Conservation (phyloP, 2,888 invertebrate genomes). For the Amphimallon solstitiale region DNA sequence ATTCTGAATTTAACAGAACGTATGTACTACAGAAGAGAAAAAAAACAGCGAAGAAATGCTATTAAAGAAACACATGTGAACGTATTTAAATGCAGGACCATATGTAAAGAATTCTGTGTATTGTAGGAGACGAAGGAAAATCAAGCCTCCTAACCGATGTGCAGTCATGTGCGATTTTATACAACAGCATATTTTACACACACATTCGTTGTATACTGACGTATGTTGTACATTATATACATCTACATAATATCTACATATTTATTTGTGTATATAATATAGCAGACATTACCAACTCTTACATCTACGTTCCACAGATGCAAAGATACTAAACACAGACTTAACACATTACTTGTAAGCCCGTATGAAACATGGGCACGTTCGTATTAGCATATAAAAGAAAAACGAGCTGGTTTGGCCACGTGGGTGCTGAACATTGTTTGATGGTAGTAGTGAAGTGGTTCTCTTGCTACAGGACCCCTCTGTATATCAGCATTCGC, state of each 20-base stretch:
- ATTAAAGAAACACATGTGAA: conserved; percentile 42
- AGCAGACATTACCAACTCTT: conserved; percentile 15
- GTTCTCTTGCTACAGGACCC: conserved; percentile 14
- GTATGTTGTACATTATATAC: not conserved
- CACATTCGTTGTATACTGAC: not conserved
- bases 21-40: conserved; percentile 11
- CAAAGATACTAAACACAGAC: conserved; percentile 9
- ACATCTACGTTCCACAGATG: not conserved
- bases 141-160: conserved; percentile 43
- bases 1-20: conserved; percentile 15
- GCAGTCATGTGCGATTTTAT: conserved; percentile 45
- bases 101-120: conserved; percentile 32
- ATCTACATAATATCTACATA: not conserved
- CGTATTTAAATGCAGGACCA: conserved; percentile 45
- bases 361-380: conserved; percentile 29
- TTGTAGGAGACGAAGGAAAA: conserved; percentile 35
- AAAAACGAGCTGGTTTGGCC: conserved; percentile 17
- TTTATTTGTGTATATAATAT: conserved; percentile 10
- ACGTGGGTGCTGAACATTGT: conserved; percentile 30
- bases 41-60: conserved; percentile 23
- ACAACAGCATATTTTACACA: conserved; percentile 23
- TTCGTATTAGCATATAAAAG: conserved; percentile 28
- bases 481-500: conserved; percentile 19
- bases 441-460: conserved; percentile 17
- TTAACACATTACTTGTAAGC: conserved; percentile 15